phyloP scores from a whole-genome alignment of 2,113 vertebrate genomes.

The Caranx ignobilis region DNA sequence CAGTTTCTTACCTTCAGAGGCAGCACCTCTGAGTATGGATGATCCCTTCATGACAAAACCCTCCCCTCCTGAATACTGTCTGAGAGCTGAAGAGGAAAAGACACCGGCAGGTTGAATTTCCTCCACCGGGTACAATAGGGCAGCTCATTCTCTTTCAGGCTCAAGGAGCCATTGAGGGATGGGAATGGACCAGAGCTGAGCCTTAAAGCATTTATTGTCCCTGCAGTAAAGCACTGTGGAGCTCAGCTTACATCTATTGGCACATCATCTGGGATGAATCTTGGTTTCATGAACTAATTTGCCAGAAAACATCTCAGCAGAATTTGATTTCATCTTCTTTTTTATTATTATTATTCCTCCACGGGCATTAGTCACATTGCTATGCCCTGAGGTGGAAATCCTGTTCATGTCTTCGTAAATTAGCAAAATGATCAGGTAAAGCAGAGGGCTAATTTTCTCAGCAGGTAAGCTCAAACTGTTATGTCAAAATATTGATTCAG shows the following conservation, averaged over 20 bases:
- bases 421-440: background rate
- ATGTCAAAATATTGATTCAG: background rate
- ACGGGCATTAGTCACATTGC: background rate
- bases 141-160: conserved; percentile 2
- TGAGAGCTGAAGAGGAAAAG: background rate
- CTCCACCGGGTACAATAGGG: background rate
- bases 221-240: background rate
- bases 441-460: background rate
- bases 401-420: background rate
- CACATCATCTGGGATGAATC: background rate
- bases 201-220: conserved; percentile 38
- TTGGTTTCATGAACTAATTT: conserved; percentile 21
- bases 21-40: background rate
- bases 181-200: conserved; percentile 18
- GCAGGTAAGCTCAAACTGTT: background rate
- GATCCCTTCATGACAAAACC: background rate
- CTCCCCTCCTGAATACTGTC: background rate
- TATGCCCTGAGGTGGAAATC: background rate
- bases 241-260: background rate
- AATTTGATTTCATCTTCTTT: background rate
- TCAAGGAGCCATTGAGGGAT: conserved; percentile 17
- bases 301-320: conserved; percentile 10
- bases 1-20: too few species aligned
- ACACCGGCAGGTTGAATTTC: background rate
- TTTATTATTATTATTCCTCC: background rate